Evolutionary conservation across 2,113 vertebrate genomes (phyloP), one percentile per base, ranked within the genome.

Genomic region (Pomatostomus ruficeps): DNA sequence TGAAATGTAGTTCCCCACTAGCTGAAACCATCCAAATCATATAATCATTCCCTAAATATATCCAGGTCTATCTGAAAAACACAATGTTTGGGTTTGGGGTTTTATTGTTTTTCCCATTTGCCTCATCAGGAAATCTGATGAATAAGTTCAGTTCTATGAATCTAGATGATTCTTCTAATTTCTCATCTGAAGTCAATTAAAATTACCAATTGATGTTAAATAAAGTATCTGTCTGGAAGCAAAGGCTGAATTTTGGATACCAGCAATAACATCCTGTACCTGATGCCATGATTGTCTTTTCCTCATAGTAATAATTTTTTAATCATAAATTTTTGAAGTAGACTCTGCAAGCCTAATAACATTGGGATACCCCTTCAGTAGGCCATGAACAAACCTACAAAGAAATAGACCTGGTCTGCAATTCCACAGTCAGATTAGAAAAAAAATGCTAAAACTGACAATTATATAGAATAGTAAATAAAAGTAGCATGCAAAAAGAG

Each of bases 71-170:
- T 22, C 21, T 51, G 28, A 75, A 63, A 84, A 70, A 29, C 24
- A 57, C 0, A 1, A n/a, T 21, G 2, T 25, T 63, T 51, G 12
- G 1, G 3, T 1, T 11, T 67, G 14, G 9, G 0, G 4, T 36
- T 92, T 66, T 49, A 9, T 15, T 29, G 3, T 5, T 78, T 77
- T 62, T 54, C 6, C 20, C 5, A 48, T 28, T 67, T 91, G 14
- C 4, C 3, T 93, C 11, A 33, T 63, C 16, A 67, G n/a, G 28
- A 88, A 88, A 88, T 35, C 7, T 75, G 18, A n/a, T 49, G 1
- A 74, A 58, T 19, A 74, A 71, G 9, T 24, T 63, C 7, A n/a
- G 11, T 42, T 75, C 24, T 59, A 33, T 55, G 29, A 74, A 82
- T 85, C 42, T 46, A 43, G 11, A 36, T 14, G 11, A 48, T 55